These are phyloP conservation scores for Araneus ventricosus DNA, from an alignment of 1,140 invertebrate species.

Conservation along the genomic window DNA sequence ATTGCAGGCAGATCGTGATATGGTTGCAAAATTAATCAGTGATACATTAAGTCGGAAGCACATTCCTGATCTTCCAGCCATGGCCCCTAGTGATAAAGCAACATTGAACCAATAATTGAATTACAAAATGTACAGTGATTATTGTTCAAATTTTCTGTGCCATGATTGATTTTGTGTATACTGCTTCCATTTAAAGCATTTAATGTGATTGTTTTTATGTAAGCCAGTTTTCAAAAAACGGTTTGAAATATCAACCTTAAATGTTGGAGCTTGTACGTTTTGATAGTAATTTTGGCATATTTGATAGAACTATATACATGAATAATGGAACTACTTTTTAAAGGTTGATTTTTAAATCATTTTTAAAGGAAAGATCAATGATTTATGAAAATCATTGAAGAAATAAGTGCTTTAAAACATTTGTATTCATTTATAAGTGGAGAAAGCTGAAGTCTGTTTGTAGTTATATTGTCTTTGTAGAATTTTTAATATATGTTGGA, in stretches of 20 bases:
- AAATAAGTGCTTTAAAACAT: not conserved
- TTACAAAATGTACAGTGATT: not conserved
- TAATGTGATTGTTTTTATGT: not conserved
- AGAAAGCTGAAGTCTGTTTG: not conserved
- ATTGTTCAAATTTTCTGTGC: slow-evolving; percentile 10
- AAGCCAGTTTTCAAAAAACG: not conserved
- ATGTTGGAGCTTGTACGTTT: not conserved
- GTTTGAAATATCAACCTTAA: not conserved
- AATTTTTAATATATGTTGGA: slow-evolving; percentile 38
- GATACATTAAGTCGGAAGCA: slow-evolving; percentile 69
- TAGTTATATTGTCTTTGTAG: not conserved
- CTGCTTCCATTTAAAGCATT: slow-evolving; percentile 27
- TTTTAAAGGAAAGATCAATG: not conserved
- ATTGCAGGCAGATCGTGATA: slow-evolving; percentile 74
- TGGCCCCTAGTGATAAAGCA: not conserved
- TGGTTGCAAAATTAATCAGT: slow-evolving; percentile 76
- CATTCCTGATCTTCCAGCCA: slow-evolving; percentile 49
- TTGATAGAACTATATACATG: not conserved
- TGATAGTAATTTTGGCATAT: not conserved
- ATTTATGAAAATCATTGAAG: not conserved
- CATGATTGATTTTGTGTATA: slow-evolving; percentile 22
- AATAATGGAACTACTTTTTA: not conserved
- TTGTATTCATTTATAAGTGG: slow-evolving; percentile 12
- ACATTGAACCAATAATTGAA: not conserved
- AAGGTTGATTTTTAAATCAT: not conserved